Evolutionary conservation across 2,113 vertebrate species (phyloP), one percentile per base, ranked within the genome.

Genomic region (Myrmophylax atrothorax): DNA sequence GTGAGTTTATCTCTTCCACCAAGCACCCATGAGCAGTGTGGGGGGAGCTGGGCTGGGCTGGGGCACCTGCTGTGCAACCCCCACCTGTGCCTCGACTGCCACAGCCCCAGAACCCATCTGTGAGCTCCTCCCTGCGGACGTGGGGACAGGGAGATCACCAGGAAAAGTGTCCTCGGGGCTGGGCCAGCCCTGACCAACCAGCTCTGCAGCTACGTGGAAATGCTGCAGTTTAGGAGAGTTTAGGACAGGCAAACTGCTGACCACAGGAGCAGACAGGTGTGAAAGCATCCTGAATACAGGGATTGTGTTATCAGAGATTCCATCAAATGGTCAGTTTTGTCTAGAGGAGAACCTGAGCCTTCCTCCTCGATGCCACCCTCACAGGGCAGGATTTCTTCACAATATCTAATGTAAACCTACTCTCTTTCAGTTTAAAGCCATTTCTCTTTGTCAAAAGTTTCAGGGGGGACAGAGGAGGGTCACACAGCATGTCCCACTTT

Each of bases 381-480:
- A 0, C 22, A n/a, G 26, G 15, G 17, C 37, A 2, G 0, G 7
- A 46, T 46, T 59, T 8, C 40, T 72, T 35, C 77, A 28, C 53
- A 4, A 1, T 2, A 4, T 1, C 38, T 24, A n/a, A 46, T 3
- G 28, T 3, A 8, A 0, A 38, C 44, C 70, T 47, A 47, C n/a
- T 12, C 47, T 49, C 38, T 18, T 33, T 38, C 37, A 20, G 3
- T 17, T 47, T 40, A 63, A 7, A 62, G 11, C 47, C 25, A 14
- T 25, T 62, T 63, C 19, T 35, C 70, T 49, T 7, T 42, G 63
- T 14, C 7, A 35, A 3, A 40, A 12, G 1, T 8, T 70, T 18
- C 1, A 6, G 55, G 24, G 6, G 29, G 72, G 31, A 8, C 12
- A 4, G 13, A 3, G 64, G 60, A 56, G 68, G 31, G 37, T 24